Base-by-base conservation (phyloP, 1,140 invertebrate genomes). In the Fopius arisanus region DNA sequence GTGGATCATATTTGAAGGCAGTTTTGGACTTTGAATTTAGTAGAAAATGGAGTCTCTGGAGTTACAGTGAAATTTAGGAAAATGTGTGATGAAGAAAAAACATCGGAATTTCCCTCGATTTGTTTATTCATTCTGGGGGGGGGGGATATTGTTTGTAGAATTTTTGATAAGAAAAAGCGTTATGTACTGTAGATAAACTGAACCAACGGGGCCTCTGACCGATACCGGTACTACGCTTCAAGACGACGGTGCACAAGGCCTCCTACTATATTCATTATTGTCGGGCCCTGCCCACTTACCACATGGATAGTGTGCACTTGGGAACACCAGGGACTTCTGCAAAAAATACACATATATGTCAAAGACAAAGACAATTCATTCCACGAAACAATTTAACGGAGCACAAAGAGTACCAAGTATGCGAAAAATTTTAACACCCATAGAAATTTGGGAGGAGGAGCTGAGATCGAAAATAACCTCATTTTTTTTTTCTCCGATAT, bases 181-280 rank as follows among this genome's bases (percentile, higher is more conserved):
- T 59, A 14, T 3, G 26, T 59, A 26, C 16, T 3, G 63, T 66
- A 66, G 63, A 31, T 66, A 40, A 67, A 67, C 6, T 4, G n/a
- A 41, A 23, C 19, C 7, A 14, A 65, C 62, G 67, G 26, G 40
- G 41, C 21, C 67, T 68, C 40, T 68, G 67, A 68, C 41, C 67
- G 41, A 68, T 68, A 68, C 40, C 67, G 40, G 40, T 16, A 48
- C 67, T 48, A 68, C 67, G 40, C 21, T 59, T 59, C 21, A 28
- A 59, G 54, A 59, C 54, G 54, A 59, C 54, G 54, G 26, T 59
- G 54, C 54, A 59, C 54, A 59, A 59, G 54, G 54, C 54, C 54
- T 12, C 54, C 19, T 28, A 51, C 43, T 51, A 59, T 59, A 59
- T 59, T 59, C 54, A 59, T 59, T 59, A 59, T 59, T 59, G 54